A percentile compares a stretch with the other conserved stretches of the same genome.
These are phyloP conservation scores for Chionomys nivalis DNA, from an alignment of 2,113 vertebrate species.

Conservation along the genomic window DNA sequence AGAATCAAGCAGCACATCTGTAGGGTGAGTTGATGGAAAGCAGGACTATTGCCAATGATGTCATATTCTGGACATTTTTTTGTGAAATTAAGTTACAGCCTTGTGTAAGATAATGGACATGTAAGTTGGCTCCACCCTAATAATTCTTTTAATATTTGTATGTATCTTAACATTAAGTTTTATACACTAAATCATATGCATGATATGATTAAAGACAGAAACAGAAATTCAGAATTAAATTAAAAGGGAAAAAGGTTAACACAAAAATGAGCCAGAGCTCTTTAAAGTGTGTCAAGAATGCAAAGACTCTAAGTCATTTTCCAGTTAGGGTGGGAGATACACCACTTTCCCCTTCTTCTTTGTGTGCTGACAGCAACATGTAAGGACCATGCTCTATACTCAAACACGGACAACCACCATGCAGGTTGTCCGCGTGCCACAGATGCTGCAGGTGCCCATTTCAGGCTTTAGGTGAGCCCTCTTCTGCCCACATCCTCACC, in stretches of 20 bases:
- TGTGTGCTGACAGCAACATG: neutral
- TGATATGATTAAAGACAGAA: neutral
- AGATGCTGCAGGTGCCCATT: neutral
- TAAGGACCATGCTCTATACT: accelerated
- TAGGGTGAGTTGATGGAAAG: neutral
- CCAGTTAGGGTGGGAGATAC: neutral
- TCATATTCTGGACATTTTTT: neutral
- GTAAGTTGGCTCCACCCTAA: neutral
- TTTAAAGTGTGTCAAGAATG: neutral
- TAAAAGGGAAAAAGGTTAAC: neutral
- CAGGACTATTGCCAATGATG: neutral
- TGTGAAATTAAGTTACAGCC: neutral
- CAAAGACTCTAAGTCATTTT: no score
- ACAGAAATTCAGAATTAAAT: neutral
- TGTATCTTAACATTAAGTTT: neutral
- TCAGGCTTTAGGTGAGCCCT: neutral
- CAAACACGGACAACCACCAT: neutral
- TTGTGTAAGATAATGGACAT: neutral
- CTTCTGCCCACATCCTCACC: neutral
- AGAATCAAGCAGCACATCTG: neutral
- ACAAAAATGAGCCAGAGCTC: neutral
- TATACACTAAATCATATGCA: neutral
- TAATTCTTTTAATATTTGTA: neutral
- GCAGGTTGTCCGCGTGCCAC: neutral
- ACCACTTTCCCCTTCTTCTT: neutral